These are phyloP conservation scores for Synergus laeviventris DNA, from an alignment of 2,888 invertebrate genomes.

Conservation along the genomic window DNA sequence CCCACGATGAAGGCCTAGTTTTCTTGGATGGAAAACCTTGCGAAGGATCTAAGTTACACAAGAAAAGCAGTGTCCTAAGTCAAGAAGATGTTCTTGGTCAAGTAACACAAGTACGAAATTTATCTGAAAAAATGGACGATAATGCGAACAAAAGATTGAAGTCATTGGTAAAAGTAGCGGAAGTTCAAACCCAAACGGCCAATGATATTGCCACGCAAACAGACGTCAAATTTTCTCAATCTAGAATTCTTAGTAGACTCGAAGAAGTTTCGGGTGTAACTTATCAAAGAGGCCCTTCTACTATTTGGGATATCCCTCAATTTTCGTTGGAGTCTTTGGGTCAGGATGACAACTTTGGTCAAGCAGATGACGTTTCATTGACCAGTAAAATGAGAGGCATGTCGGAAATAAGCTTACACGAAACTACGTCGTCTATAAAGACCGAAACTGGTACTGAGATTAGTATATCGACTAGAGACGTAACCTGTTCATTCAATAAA, in stretches of 20 bases:
- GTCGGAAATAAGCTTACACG: constrained; percentile 74
- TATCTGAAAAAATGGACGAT: constrained; percentile 48
- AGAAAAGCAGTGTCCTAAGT: constrained; percentile 34
- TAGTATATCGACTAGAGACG: constrained; percentile 73
- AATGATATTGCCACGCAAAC: constrained; percentile 75
- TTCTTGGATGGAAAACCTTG: constrained; percentile 42
- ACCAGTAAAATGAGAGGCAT: constrained; percentile 71
- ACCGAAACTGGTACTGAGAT: constrained; percentile 75
- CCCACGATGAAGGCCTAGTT: not conserved
- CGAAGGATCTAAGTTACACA: constrained; percentile 40
- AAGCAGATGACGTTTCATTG: constrained; percentile 69
- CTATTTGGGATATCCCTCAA: constrained; percentile 61
- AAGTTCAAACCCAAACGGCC: constrained; percentile 73
- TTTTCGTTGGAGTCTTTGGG: constrained; percentile 67
- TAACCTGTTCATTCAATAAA: constrained; percentile 74
- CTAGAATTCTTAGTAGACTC: constrained; percentile 53
- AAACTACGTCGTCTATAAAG: constrained; percentile 74
- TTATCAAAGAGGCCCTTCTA: constrained; percentile 59
- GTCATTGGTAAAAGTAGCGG: constrained; percentile 66
- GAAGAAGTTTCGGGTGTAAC: constrained; percentile 63
- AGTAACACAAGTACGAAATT: constrained; percentile 18
- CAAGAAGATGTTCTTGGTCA: constrained; percentile 3
- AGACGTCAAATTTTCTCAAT: constrained; percentile 58
- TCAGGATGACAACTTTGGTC: constrained; percentile 67
- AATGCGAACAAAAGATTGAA: constrained; percentile 56